Evolutionary conservation across 2,888 invertebrate genomes (phyloP).

Genomic region (Drosophila pseudotakahashii): DNA sequence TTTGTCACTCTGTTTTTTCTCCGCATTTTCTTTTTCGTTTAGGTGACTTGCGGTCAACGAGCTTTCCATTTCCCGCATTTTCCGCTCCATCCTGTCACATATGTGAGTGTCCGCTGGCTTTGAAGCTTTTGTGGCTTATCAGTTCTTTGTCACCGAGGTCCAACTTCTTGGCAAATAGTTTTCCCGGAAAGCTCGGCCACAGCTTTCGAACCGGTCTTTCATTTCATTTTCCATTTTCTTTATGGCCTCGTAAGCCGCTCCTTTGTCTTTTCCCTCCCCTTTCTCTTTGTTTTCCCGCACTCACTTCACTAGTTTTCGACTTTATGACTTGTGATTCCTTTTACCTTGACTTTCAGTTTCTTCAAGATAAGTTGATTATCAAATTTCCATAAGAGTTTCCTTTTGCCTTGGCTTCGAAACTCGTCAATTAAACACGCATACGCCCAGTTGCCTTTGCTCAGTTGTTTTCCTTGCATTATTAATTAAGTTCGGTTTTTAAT

Average conservation of each 20-base stretch:
- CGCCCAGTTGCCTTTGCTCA: no score
- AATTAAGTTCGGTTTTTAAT: no score
- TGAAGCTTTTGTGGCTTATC: constrained; percentile 45
- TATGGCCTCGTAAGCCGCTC: constrained; percentile 4
- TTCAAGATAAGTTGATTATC: neutral
- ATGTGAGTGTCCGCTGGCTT: constrained; percentile 33
- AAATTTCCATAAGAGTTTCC: neutral
- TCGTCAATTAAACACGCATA: no score
- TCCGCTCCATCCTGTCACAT: constrained; percentile 6
- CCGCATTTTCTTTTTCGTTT: neutral
- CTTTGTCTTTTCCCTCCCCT: neutral
- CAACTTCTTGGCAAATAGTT: constrained; percentile 24
- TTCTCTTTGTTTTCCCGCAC: neutral
- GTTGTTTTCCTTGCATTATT: no score
- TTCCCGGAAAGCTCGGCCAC: constrained; percentile 28
- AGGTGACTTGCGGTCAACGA: constrained; percentile 34
- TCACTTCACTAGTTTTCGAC: neutral
- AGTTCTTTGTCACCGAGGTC: constrained; percentile 30
- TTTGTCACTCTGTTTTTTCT: neutral
- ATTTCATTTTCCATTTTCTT: constrained; percentile 8
- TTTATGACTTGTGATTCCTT: neutral
- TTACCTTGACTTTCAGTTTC: neutral
- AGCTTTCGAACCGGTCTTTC: constrained; percentile 23
- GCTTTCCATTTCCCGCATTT: constrained; percentile 21
- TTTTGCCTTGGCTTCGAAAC: no score